These are phyloP conservation scores for Myripristis jacobus DNA, from an alignment of 2,797 vertebrate species.

Conservation along the genomic window DNA sequence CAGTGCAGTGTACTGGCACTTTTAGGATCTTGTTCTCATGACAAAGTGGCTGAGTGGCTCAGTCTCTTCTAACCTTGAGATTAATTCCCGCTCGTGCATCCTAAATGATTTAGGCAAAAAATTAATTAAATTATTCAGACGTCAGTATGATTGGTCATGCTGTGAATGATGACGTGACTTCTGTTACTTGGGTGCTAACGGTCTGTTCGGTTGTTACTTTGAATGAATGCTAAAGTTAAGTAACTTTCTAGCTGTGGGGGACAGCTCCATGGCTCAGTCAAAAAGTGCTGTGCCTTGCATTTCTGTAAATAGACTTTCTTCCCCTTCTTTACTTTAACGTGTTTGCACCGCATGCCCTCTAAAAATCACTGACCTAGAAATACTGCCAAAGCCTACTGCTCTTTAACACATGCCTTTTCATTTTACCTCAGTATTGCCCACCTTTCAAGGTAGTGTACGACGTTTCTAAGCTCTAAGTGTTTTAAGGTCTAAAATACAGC, in stretches of 20 bases:
- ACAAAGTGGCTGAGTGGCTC: background rate
- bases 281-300: slow-evolving; percentile 35
- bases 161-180: slow-evolving; percentile 36
- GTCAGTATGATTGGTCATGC: slow-evolving; percentile 53
- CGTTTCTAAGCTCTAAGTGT: no score
- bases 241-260: slow-evolving; percentile 36
- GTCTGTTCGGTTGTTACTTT: slow-evolving; percentile 42
- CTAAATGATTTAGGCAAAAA: slow-evolving; percentile 12
- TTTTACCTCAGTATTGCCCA: background rate
- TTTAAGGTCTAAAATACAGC: no score
- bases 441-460: background rate
- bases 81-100: slow-evolving; percentile 4
- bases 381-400: slow-evolving; percentile 23
- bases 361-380: slow-evolving; percentile 42
- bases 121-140: slow-evolving; percentile 45
- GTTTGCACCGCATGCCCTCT: slow-evolving; percentile 24
- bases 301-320: slow-evolving; percentile 29
- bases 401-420: slow-evolving; percentile 15
- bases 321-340: background rate
- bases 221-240: slow-evolving; percentile 41
- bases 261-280: slow-evolving; percentile 17
- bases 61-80: slow-evolving; percentile 4
- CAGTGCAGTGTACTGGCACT: no score
- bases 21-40: background rate
- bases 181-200: slow-evolving; percentile 25